These are phyloP conservation scores for Tolypeutes matacus DNA, from an alignment of 2,797 vertebrate species.

Conservation along the genomic window DNA sequence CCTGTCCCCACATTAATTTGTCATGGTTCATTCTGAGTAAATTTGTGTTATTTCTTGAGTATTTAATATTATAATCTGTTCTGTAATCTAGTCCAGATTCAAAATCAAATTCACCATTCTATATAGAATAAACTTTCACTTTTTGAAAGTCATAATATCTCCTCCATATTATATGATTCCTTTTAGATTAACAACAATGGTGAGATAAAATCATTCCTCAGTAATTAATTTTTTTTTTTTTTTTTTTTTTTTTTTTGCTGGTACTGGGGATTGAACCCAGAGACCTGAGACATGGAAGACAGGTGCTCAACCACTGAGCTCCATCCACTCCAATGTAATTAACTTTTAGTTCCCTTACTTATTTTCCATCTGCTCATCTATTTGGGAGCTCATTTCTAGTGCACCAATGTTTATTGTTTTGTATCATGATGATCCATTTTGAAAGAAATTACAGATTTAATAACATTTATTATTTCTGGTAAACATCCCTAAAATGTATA, in stretches of 20 bases:
- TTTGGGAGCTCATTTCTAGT: background rate
- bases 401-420: background rate
- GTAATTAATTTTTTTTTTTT: background rate
- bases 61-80: background rate
- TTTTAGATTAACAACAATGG: background rate
- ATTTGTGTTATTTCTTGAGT: background rate
- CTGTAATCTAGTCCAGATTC: background rate
- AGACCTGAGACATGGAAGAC: no score
- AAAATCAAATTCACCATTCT: background rate
- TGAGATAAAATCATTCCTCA: background rate
- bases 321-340: background rate
- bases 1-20: background rate
- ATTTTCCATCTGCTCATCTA: background rate
- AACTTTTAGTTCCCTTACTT: background rate
- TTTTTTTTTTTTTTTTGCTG: no score
- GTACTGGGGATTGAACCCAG: no score
- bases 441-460: background rate
- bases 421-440: background rate
- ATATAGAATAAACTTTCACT: background rate
- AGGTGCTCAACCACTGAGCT: no score
- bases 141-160: background rate
- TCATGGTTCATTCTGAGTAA: slow-evolving; percentile 31
- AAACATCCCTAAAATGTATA: no score
- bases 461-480: no score
- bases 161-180: background rate